These are phyloP conservation scores for Trinectes maculatus DNA, from an alignment of 2,113 vertebrate genomes.

Conservation along the genomic window DNA sequence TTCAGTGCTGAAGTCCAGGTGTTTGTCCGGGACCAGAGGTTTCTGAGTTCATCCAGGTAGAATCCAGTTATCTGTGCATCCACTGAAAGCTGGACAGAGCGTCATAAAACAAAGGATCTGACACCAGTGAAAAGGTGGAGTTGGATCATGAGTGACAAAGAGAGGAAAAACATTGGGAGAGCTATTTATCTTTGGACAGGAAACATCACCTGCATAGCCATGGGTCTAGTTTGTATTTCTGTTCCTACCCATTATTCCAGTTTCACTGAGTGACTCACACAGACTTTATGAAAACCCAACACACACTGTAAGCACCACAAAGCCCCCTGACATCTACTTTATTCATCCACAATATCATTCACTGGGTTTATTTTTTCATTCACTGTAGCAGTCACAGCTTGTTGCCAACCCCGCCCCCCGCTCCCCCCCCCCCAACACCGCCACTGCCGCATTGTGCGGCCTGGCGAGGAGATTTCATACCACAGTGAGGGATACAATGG, in stretches of 20 bases:
- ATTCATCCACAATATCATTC: slow-evolving; percentile 64
- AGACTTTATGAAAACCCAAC: slow-evolving; percentile 40
- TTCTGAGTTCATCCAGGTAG: slow-evolving; percentile 6
- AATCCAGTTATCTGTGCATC: slow-evolving; percentile 3
- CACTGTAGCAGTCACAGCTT: slow-evolving; percentile 55
- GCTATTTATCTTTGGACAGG: slow-evolving; percentile 36
- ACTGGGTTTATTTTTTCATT: too few relatives aligned
- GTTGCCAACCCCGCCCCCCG: slow-evolving; percentile 44
- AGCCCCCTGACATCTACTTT: slow-evolving; percentile 59
- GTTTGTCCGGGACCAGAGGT: neutral
- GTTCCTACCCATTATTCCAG: slow-evolving; percentile 27
- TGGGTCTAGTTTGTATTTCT: slow-evolving; percentile 15
- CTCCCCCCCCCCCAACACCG: slow-evolving; percentile 5
- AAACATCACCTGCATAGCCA: slow-evolving; percentile 55
- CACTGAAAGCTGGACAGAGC: slow-evolving; percentile 22
- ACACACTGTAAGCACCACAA: slow-evolving; percentile 47
- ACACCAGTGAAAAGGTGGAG: slow-evolving; percentile 25
- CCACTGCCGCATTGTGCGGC: slow-evolving; percentile 63
- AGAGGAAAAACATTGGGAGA: neutral
- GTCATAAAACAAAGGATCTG: slow-evolving; percentile 2
- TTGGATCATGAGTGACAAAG: too few relatives aligned
- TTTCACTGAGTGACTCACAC: slow-evolving; percentile 45
- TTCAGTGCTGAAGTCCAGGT: too few relatives aligned
- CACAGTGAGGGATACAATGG: slow-evolving; percentile 66
- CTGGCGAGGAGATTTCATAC: slow-evolving; percentile 56